Evolutionary conservation across 2,113 vertebrate genomes (phyloP).

Genomic region (Actinemys pallida): DNA sequence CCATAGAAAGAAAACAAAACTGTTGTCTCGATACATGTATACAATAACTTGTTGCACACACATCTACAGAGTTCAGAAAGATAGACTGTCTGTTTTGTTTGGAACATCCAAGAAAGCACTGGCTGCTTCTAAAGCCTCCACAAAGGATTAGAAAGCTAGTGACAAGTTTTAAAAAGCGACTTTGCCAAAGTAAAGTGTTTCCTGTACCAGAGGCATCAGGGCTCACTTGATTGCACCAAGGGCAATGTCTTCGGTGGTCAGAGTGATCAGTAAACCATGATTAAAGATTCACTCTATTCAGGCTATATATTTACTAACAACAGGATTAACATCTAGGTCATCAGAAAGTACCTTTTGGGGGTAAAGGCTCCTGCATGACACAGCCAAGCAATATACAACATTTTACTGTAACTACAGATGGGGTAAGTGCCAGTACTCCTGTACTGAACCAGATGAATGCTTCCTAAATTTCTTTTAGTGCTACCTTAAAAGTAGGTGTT

Average conservation of each 20-base stretch:
- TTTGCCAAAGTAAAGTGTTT: not conserved
- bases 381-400: not conserved
- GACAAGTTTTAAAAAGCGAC: slow-evolving; percentile 3
- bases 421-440: not conserved
- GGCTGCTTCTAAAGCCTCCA: not conserved
- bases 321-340: not conserved
- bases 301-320: not conserved
- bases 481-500: not conserved
- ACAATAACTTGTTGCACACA: no score
- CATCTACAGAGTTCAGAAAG: not conserved
- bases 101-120: not conserved
- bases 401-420: not conserved
- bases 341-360: not conserved
- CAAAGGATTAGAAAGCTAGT: not conserved
- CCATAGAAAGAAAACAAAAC: not conserved
- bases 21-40: not conserved
- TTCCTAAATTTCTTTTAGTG: not conserved
- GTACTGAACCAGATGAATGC: not conserved
- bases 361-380: not conserved
- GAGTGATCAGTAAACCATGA: slow-evolving; percentile 1
- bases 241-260: not conserved
- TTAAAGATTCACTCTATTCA: not conserved
- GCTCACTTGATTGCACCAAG: not conserved
- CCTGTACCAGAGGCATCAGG: not conserved
- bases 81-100: not conserved